phyloP scores from a whole-genome alignment of 1,140 invertebrate species.

The Tetragonula clypearis region DNA sequence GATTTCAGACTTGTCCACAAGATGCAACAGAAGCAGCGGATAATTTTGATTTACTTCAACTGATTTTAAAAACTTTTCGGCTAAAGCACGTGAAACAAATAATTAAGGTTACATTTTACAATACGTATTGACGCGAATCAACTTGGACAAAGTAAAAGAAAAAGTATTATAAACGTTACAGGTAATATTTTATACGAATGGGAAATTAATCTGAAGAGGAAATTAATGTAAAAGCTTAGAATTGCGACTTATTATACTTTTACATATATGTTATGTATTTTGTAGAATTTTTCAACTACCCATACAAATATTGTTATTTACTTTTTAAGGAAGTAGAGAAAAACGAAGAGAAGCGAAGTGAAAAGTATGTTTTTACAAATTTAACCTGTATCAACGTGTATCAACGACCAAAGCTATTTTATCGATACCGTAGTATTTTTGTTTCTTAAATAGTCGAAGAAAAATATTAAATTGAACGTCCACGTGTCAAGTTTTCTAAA shows the following conservation, averaged over 20 bases:
- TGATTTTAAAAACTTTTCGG: constrained; percentile 95
- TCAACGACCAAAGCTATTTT: neutral
- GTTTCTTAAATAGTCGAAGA: neutral
- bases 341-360: neutral
- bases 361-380: neutral
- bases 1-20: constrained; percentile 90
- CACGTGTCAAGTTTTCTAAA: neutral
- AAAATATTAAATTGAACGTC: neutral
- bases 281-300: too few species aligned
- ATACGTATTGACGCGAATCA: too few species aligned
- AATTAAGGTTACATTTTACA: neutral
- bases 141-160: neutral
- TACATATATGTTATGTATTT: too few species aligned
- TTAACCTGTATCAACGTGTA: neutral
- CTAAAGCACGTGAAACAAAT: constrained; percentile 80
- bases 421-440: neutral
- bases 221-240: neutral
- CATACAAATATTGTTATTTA: neutral
- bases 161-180: neutral
- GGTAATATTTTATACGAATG: neutral
- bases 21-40: constrained; percentile 91
- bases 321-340: neutral
- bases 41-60: constrained; percentile 96
- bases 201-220: too few species aligned
- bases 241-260: neutral